These are phyloP conservation scores for Bos indicus DNA, from an alignment of 2,113 vertebrate genomes.

Conservation along the genomic window DNA sequence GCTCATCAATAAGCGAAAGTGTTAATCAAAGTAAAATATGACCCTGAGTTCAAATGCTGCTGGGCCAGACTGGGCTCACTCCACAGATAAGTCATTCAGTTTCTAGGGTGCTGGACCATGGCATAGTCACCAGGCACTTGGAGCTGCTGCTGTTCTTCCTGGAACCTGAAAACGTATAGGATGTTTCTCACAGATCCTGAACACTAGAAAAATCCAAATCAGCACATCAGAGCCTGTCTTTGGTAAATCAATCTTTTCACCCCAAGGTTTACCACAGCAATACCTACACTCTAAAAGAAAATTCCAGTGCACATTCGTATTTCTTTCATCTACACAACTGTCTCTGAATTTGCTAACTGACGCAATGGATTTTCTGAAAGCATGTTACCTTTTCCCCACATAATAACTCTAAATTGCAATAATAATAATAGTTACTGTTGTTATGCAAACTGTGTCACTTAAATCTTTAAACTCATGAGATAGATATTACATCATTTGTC, in stretches of 20 bases:
- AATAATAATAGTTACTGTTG: background rate
- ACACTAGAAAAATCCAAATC: background rate
- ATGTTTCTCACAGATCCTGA: background rate
- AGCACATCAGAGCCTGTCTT: background rate
- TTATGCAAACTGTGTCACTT: background rate
- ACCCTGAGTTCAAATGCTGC: background rate
- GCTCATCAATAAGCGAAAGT: constrained; percentile 34
- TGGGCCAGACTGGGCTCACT: background rate
- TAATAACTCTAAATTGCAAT: constrained; percentile 1
- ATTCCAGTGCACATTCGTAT: background rate
- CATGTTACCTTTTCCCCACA: background rate
- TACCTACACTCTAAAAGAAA: background rate
- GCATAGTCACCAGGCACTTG: background rate
- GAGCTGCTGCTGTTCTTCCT: background rate
- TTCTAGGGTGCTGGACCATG: background rate
- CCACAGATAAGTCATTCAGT: background rate
- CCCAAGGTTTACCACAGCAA: background rate
- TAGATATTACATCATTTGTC: background rate
- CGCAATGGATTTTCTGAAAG: background rate
- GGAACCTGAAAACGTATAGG: background rate
- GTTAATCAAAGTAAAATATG: constrained; percentile 18
- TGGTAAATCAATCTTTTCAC: background rate
- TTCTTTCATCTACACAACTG: background rate
- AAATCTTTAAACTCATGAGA: background rate
- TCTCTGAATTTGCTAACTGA: background rate